A percentile compares a stretch with the other conserved stretches of the same genome.
Conservation (phyloP, 92 coral and sea anemone genomes). For the Scolanthus callimorphus region DNA sequence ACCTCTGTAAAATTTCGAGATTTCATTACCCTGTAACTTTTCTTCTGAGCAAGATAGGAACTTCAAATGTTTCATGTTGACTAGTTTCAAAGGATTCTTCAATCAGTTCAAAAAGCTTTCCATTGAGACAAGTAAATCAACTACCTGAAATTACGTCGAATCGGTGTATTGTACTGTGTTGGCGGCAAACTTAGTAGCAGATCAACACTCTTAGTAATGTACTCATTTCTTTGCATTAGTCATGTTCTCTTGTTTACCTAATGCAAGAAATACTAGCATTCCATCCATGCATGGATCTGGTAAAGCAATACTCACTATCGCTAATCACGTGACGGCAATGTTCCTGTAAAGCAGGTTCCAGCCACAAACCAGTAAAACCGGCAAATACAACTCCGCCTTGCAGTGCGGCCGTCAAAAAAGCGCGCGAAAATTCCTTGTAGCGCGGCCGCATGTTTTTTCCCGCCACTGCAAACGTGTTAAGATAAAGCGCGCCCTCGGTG, state of each 20-base stretch:
- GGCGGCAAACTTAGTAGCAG: no score
- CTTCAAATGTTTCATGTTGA: no score
- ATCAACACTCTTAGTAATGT: no score
- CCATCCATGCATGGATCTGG: constrained; percentile 40
- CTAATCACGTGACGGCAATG: constrained; percentile 25
- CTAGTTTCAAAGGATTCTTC: no score
- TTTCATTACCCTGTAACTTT: no score
- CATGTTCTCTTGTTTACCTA: constrained; percentile 4
- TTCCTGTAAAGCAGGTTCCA: constrained; percentile 34
- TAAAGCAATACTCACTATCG: constrained; percentile 30
- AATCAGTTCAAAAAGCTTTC: no score
- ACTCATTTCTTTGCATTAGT: no score
- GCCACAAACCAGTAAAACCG: constrained; percentile 39
- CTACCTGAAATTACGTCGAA: no score
- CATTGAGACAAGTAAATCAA: no score
- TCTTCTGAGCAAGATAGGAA: no score
- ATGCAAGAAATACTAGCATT: constrained; percentile 34
- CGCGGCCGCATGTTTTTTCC: constrained; percentile 51
- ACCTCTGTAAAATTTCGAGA: no score
- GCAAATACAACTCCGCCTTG: constrained; percentile 37
- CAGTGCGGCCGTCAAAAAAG: constrained; percentile 39
- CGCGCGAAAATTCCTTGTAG: constrained; percentile 52
- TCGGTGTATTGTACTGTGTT: no score
- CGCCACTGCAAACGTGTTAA: constrained; percentile 39
- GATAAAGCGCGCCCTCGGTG: constrained; percentile 30